phyloP scores from a whole-genome alignment of 2,797 vertebrate species.

The Kryptolebias ocellatus region DNA sequence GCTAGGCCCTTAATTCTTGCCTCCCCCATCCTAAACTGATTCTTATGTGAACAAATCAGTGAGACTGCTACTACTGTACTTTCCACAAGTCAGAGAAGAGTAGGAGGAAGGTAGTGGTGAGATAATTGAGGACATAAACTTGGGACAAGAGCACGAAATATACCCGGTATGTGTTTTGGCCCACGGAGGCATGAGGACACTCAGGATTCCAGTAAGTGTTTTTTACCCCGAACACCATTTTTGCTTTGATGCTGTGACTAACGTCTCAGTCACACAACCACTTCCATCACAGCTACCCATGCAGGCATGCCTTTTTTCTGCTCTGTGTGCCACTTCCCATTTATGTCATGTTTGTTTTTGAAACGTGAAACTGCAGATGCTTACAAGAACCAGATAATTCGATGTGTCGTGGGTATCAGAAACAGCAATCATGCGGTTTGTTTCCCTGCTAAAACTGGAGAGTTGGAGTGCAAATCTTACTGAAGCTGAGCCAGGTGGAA shows the following conservation, averaged over 20 bases:
- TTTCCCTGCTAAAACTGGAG: conserved; percentile 26
- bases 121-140: conserved; percentile 47
- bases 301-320: conserved; percentile 37
- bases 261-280: conserved; percentile 66
- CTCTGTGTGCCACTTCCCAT: conserved; percentile 44
- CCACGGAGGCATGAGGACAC: conserved; percentile 56
- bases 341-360: conserved; percentile 66
- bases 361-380: conserved; percentile 51
- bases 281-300: conserved; percentile 55
- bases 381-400: conserved; percentile 52
- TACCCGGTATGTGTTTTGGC: conserved; percentile 38
- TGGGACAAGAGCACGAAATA: conserved; percentile 43
- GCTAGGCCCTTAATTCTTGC: too few relatives aligned
- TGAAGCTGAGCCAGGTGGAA: conserved; percentile 29
- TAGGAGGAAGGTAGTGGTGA: conserved; percentile 22
- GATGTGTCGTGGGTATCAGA: conserved; percentile 53
- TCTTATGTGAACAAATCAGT: too few relatives aligned
- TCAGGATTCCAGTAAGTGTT: conserved; percentile 68
- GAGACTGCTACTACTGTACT: conserved; percentile 1
- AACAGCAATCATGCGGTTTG: conserved; percentile 61
- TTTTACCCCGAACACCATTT: conserved; percentile 53
- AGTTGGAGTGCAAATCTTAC: conserved; percentile 4
- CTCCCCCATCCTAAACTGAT: too few relatives aligned
- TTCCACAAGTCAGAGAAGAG: conserved; percentile 24
- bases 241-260: conserved; percentile 73